Evolutionary conservation across 37 sponge, comb jelly and placozoan species (phyloP), one percentile per base, ranked within the genome.

Genomic region (Theonella swinhoei): DNA sequence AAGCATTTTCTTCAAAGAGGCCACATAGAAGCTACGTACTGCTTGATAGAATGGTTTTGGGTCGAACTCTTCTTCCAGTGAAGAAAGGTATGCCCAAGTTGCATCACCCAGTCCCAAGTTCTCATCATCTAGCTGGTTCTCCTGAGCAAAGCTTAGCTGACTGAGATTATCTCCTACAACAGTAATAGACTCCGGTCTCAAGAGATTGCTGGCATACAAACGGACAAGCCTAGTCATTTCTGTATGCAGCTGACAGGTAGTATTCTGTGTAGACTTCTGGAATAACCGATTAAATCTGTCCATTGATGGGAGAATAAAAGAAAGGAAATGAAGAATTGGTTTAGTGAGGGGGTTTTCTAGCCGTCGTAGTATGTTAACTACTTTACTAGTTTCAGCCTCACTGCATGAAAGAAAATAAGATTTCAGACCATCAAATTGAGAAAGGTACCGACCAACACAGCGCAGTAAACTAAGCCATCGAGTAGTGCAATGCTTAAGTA

Each of bases 401-500:
- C 34, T 40, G 63, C 84, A 83, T 33, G 80, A 89, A 22, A 80
- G 80, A 82, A 89, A 74, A 33, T 75, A 87, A 20, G 59, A 77
- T n/a, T 23, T 85, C 32, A 85, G 31, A 34, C 79, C 73, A 62
- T 86, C 87, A 62, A 73, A 31, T 41, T 86, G 87, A 19, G 39
- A 5, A 1, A 80, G 31, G 75, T 81, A 87, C 0, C 88, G 38
- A 34, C 34, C 75, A 24, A 87, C 88, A 67, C 82, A 77, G 28
- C 78, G 42, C 0, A 88, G 78, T 8, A 88, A 64, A 41, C 88
- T 88, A 5, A 88, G 72, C 88, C 88, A 88, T 25, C 88, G 32
- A 25, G 83, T 88, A n/a, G 88, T 76, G n/a, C 83, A 82, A 42
- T 88, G 88, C 54, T 88, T 88, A 39, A 87, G 42, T 20, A 88